Base-by-base conservation (phyloP, 2,888 invertebrate genomes). In the Brenthis daphne region DNA sequence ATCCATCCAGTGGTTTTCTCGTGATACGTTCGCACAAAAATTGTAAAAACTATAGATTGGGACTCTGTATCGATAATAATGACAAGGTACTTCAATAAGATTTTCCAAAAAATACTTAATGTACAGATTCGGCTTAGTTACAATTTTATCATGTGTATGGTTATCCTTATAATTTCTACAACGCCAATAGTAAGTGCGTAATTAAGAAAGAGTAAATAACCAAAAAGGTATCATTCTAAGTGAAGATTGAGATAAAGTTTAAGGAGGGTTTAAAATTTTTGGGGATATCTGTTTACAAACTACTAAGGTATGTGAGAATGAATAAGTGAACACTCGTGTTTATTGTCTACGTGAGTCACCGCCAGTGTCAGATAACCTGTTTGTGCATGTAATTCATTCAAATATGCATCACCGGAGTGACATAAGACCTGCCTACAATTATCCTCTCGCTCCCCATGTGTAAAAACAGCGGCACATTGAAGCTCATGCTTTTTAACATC, bases 351-450 rank as follows among this genome's bases (percentile, higher is more conserved):
- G 63, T 63, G 37, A 47, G 50, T 67, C 33, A 37, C 56, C 55
- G 54, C 43, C 56, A 8, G 66, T 48, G 60, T 60, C 60, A 48
- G 33, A 66, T 66, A 66, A 61, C 67, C 50, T 16, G 67, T 63
- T 56, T 51, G 47, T 60, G n/a, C 54, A 53, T 66, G 54, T 55
- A 60, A 55, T 56, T 50, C 50, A 56, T 63, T 55, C 53, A 53
- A 51, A 50, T 50, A 37, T 63, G 61, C 67, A 61, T 67, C 67
- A 67, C 47, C 48, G 6, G 33, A 58, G 55, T 67, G 61, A 67
- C 60, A 67, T 56, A 37, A 48, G 47, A 61, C 33, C 14, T 20
- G 37, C 48, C n/a, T 51, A 13, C 14, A 51, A 51, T 51, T 8
- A n/a, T n/a, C 6, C 6, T 51, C n/a, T 16, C 53, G 63, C 20